These are phyloP conservation scores for Eolophus roseicapilla DNA, from an alignment of 2,113 vertebrate genomes.

Conservation along the genomic window DNA sequence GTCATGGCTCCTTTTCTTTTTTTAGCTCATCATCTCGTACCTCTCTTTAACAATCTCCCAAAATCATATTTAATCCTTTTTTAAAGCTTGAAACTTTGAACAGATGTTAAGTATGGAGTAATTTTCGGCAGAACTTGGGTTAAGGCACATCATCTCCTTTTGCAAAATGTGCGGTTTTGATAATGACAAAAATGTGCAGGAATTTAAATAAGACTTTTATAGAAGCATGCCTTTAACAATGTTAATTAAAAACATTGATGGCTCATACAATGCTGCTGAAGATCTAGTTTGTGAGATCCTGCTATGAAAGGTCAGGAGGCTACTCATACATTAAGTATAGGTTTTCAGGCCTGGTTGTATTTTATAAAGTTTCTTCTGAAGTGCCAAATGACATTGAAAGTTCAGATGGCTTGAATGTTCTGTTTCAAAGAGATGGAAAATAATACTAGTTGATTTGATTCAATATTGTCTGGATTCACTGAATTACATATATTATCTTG, in stretches of 20 bases:
- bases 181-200: neutral
- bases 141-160: neutral
- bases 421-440: slow-evolving; percentile 15
- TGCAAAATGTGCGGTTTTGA: neutral
- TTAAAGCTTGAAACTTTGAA: neutral
- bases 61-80: neutral
- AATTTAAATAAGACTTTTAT: neutral
- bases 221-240: neutral
- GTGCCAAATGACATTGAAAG: slow-evolving; percentile 1
- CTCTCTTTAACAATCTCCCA: neutral
- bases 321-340: neutral
- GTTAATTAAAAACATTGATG: neutral
- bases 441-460: slow-evolving; percentile 4
- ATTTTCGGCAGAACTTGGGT: neutral
- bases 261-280: neutral
- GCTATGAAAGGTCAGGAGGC: neutral
- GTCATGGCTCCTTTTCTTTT: neutral
- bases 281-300: neutral
- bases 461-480: slow-evolving; percentile 1
- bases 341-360: neutral
- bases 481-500: slow-evolving; percentile 30
- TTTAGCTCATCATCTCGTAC: neutral
- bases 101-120: neutral
- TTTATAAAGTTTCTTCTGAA: neutral
- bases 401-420: neutral